These are phyloP conservation scores for Garra rufa DNA, from an alignment of 2,113 vertebrate species.

Conservation along the genomic window DNA sequence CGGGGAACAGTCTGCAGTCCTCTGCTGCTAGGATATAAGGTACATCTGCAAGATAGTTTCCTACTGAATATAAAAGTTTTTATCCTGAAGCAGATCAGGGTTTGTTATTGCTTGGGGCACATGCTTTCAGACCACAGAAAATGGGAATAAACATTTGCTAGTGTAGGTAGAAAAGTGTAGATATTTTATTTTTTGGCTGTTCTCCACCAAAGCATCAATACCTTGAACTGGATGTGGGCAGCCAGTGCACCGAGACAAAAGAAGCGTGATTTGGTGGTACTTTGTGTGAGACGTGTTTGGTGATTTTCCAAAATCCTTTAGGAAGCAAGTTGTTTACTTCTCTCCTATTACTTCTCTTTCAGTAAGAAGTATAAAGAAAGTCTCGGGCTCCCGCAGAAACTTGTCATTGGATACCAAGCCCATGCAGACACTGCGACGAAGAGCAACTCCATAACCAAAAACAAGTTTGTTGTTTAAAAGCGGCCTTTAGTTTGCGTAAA, in stretches of 20 bases:
- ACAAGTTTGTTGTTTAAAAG: slow-evolving; percentile 84
- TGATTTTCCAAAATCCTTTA: background rate
- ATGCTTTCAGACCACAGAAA: background rate
- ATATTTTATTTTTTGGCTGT: background rate
- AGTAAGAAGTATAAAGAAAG: slow-evolving; percentile 83
- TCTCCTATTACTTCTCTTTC: slow-evolving; percentile 21
- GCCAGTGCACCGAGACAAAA: background rate
- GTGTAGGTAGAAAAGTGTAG: background rate
- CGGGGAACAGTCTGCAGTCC: slow-evolving; percentile 61
- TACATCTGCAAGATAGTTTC: slow-evolving; percentile 36
- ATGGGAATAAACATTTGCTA: background rate
- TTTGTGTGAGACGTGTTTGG: background rate
- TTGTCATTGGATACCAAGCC: slow-evolving; percentile 85
- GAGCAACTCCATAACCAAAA: slow-evolving; percentile 81
- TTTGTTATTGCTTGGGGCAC: background rate
- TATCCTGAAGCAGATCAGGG: background rate
- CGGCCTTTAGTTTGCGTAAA: background rate
- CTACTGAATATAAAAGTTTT: background rate
- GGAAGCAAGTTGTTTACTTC: background rate
- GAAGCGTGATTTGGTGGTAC: background rate
- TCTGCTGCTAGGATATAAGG: slow-evolving; percentile 61
- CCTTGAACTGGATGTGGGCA: background rate
- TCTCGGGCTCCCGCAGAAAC: slow-evolving; percentile 79
- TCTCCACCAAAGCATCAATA: background rate
- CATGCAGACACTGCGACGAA: slow-evolving; percentile 85